These are phyloP conservation scores for Ctenopoma multispine DNA, from an alignment of 2,797 vertebrate species.

Conservation along the genomic window DNA sequence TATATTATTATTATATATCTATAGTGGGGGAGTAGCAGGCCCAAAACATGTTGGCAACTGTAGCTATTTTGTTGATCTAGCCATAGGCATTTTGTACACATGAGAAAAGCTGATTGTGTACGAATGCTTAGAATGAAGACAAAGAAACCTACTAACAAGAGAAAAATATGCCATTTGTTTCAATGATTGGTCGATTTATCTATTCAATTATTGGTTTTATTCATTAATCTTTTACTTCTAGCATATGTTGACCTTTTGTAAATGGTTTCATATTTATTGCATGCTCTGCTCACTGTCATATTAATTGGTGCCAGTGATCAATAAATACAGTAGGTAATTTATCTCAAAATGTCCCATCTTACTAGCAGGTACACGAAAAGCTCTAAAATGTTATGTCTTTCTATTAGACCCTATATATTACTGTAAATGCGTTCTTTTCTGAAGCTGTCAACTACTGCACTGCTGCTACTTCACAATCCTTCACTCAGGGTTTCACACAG, in stretches of 20 bases:
- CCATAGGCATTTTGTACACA: neutral
- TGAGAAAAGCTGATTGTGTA: neutral
- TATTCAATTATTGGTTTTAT: constrained; percentile 7
- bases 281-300: constrained; percentile 28
- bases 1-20: no score
- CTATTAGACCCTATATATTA: constrained; percentile 17
- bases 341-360: neutral
- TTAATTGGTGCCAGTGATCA: constrained; percentile 8
- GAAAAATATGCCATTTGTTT: constrained; percentile 7
- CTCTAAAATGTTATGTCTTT: constrained; percentile 5
- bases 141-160: neutral
- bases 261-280: constrained; percentile 18
- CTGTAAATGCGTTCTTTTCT: constrained; percentile 26
- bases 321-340: neutral
- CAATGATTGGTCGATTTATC: neutral
- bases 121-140: constrained; percentile 18
- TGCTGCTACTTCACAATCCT: constrained; percentile 26
- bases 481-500: constrained; percentile 53
- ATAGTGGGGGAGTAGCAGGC: neutral
- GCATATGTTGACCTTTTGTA: constrained; percentile 26
- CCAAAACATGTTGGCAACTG: neutral
- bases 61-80: neutral
- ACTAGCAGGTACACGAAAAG: neutral
- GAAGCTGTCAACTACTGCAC: constrained; percentile 27
- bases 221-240: neutral